A percentile compares a stretch with the other conserved stretches of the same genome.
Evolutionary conservation across 2,797 vertebrate species (phyloP).

Genomic region (Squalus acanthias): DNA sequence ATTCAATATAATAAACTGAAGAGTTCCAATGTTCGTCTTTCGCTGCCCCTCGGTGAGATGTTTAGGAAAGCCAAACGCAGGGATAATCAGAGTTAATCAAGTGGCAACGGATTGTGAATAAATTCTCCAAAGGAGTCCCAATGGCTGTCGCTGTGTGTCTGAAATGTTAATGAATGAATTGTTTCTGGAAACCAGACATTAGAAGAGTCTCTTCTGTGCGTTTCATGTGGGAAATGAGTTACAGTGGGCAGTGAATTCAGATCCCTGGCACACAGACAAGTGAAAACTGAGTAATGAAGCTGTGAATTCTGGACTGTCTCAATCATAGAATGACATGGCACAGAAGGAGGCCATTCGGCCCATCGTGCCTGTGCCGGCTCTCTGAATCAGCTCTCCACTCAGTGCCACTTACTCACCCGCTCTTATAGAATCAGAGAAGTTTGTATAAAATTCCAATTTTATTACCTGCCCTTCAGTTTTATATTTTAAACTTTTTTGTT

Average conservation of each 20-base stretch:
- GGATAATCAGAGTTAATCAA: background rate
- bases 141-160: background rate
- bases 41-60: background rate
- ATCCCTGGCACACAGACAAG: no score
- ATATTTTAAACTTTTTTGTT: background rate
- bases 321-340: background rate
- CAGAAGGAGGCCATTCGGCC: background rate
- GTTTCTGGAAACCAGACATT: background rate
- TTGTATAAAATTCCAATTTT: background rate
- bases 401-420: background rate
- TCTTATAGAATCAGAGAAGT: background rate
- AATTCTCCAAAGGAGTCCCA: background rate
- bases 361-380: background rate
- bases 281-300: background rate
- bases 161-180: background rate
- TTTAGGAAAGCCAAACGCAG: background rate
- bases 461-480: background rate
- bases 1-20: background rate
- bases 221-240: background rate
- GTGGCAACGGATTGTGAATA: background rate
- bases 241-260: background rate
- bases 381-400: background rate
- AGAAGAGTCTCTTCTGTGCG: background rate
- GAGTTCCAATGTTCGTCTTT: background rate
- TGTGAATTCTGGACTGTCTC: background rate